Base-by-base conservation (phyloP, 2,888 invertebrate species). In the Alitta virens region DNA sequence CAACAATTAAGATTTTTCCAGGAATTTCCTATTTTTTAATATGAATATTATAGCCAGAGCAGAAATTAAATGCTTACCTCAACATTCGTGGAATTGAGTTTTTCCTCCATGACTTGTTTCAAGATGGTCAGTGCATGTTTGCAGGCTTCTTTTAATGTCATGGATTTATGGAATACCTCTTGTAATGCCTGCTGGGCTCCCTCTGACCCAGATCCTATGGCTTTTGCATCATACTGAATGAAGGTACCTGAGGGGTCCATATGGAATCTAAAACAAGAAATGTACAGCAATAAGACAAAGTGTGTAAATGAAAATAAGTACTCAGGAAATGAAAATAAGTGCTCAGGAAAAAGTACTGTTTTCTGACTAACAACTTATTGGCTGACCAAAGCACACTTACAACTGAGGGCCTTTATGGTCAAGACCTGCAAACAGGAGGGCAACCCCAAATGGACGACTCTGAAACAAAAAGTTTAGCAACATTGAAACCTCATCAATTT, bases 101-200 rank as follows among this genome's bases (percentile, higher is more conserved):
- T 99, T 82, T 99, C 99, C 81, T 99, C 99, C 99, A 99, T 99
- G 0, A 99, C 98, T 84, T 99, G 98, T 82, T 99, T 99, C 24
- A 99, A 85, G 74, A 98, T 98, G 14, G 91, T 92, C 60, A 99
- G 85, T 0, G 95, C 91, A 16, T 92, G 85, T 77, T 92, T 93
- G 66, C 92, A 90, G 0, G 97, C 98, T 84, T 98, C 97, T 68
- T 89, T 89, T 56, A 99, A 83, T 0, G 92, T 93, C 91, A 99
- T 94, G 24, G 93, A 91, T 85, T 85, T 86, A 70, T 86, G 83
- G 78, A 87, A 90, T 62, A 86, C 85, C 78, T 90, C 90, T 77
- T 89, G 88, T 52, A 90, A 83, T 76, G 94, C 94, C 82, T 99
- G 98, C 82, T 99, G 98, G 54, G 99, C 99, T 0, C 98, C 99